phyloP scores from a whole-genome alignment of 2,888 invertebrate species.

The Apeira syringaria region DNA sequence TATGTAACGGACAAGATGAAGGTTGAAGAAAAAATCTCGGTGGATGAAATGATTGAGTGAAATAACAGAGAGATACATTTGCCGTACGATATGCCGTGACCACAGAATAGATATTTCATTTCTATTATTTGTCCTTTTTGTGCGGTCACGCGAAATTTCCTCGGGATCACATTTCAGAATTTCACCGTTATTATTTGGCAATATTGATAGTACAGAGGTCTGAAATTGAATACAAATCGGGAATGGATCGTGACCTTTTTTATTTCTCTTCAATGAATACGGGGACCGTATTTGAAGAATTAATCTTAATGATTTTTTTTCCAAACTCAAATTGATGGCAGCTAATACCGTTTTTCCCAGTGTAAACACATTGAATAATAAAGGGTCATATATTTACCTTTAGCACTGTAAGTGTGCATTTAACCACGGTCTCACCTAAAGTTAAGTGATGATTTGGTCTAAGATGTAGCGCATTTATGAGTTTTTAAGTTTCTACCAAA shows the following conservation, averaged over 20 bases:
- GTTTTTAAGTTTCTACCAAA: no score
- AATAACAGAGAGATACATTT: background rate
- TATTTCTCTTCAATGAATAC: slow-evolving; percentile 10
- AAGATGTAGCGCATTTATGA: no score
- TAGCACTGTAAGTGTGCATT: no score
- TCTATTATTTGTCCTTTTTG: slow-evolving; percentile 19
- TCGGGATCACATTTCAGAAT: slow-evolving; percentile 18
- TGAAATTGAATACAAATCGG: slow-evolving; percentile 18
- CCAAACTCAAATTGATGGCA: no score
- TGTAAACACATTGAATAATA: no score
- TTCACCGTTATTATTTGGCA: slow-evolving; percentile 18
- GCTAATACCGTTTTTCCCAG: no score
- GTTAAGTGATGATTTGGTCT: no score
- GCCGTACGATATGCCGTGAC: background rate
- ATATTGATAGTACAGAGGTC: slow-evolving; percentile 11
- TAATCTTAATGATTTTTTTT: slow-evolving; percentile 3
- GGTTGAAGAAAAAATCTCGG: no score
- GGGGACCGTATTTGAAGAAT: slow-evolving; percentile 2
- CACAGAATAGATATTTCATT: slow-evolving; percentile 19
- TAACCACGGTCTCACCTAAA: no score
- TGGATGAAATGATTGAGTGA: no score
- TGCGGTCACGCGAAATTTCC: slow-evolving; percentile 13
- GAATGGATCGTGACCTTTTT: slow-evolving; percentile 16
- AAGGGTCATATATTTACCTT: no score
- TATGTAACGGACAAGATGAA: no score